Evolutionary conservation across 1,140 invertebrate species (phyloP), one percentile per base, ranked within the genome.

Genomic region (Drosophila nebulosa): DNA sequence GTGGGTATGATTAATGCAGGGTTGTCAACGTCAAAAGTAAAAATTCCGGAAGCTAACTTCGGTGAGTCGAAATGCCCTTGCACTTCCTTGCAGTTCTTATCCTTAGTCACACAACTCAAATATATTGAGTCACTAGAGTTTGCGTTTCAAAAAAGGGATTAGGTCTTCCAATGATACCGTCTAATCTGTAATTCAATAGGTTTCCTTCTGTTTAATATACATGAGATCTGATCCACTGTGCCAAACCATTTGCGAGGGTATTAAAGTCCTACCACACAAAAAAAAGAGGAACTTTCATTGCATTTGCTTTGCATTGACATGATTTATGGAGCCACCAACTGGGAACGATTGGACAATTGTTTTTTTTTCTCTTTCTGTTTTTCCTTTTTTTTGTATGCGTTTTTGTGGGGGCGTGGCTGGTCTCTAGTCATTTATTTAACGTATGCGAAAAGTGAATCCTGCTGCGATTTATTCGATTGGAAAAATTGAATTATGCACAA

Each of bases 401-500:
- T 32, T 32, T 32, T 32, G 50, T 1, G 10, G 16, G 35, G 60
- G 39, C 16, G 39, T 46, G 67, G 64, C 64, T 63, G 59, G 72
- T 56, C 63, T 52, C 51, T 64, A 26, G 60, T 67, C 81, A 86
- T 86, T 86, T 81, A 77, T 88, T 86, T 71, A 81, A 88, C 83
- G 78, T 81, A 86, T 80, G 70, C 78, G 74, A 69, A 78, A 65
- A 67, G 51, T 64, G 71, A 73, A 61, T 66, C 71, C 62, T 67
- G 67, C 76, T 55, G 69, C 69, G 74, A 85, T 86, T 86, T 75
- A 32, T 70, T 62, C 70, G 66, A 86, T 81, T 86, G 81, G 70
- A 75, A 86, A 88, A 81, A 86, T 86, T 86, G 78, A 86, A 86
- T 86, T 86, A 86, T 86, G 86, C 66, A 63, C 74, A 81, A 86